Conservation (phyloP, 2,888 invertebrate genomes). For the Cataglyphis livida region DNA sequence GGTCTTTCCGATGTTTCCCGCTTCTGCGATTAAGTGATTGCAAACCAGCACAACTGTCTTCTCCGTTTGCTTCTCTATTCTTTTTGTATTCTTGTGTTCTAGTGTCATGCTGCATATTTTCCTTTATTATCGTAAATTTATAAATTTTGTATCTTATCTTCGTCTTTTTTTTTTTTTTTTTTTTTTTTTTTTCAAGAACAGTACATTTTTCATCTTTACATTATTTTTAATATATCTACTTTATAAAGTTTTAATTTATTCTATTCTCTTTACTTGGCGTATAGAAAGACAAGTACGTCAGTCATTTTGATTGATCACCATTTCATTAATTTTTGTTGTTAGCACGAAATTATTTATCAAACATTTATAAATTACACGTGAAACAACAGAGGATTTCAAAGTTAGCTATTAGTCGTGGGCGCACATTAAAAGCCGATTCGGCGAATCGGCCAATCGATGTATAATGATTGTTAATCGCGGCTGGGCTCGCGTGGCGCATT, state of each 20-base stretch:
- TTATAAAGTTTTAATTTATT: constrained; percentile 13
- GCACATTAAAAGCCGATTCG: constrained; percentile 34
- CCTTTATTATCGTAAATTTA: neutral
- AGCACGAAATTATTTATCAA: constrained; percentile 4
- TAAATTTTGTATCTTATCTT: neutral
- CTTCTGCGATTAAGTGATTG: constrained; percentile 74
- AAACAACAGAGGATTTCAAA: constrained; percentile 3
- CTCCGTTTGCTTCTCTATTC: constrained; percentile 17
- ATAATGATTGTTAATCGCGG: constrained; percentile 45
- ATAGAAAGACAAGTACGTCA: neutral
- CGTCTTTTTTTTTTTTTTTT: neutral
- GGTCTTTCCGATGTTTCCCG: constrained; percentile 22
- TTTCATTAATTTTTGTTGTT: neutral
- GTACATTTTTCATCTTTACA: neutral
- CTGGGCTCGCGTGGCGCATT: constrained; percentile 2
- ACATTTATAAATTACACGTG: constrained; percentile 10
- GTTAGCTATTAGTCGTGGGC: constrained; percentile 21
- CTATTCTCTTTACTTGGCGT: neutral
- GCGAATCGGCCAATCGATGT: constrained; percentile 28
- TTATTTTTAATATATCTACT: neutral
- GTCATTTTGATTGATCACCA: neutral
- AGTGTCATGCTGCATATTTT: neutral
- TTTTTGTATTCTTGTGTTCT: constrained; percentile 14
- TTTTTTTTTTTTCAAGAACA: neutral
- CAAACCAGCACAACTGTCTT: constrained; percentile 58